Evolutionary conservation across 2,888 invertebrate genomes (phyloP).

Genomic region (Miltochrista miniata): DNA sequence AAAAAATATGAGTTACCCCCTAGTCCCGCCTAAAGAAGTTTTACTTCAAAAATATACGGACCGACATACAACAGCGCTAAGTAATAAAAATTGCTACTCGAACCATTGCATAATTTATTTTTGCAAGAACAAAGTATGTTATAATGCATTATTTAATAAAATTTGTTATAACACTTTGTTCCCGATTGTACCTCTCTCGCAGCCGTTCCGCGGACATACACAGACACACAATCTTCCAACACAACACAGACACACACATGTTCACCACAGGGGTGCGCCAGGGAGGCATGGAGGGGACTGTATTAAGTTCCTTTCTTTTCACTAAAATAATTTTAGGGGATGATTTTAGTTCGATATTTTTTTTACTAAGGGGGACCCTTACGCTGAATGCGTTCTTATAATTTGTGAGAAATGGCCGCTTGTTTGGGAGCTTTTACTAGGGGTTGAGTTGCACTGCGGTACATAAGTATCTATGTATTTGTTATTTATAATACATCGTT

Average conservation of each 20-base stretch:
- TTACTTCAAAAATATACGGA: no score
- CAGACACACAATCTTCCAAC: conserved; percentile 44
- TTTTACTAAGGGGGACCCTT: conserved; percentile 65
- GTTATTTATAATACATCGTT: no score
- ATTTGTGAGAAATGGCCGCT: conserved; percentile 77
- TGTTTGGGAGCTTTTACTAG: conserved; percentile 46
- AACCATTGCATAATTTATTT: no score
- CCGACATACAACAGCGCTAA: no score
- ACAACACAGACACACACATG: conserved; percentile 47
- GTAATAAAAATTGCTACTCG: no score
- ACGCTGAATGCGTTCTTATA: conserved; percentile 68
- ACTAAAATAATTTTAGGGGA: conserved; percentile 84
- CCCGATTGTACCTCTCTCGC: conserved; percentile 48
- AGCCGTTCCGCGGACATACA: conserved; percentile 68
- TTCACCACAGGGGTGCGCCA: conserved; percentile 67
- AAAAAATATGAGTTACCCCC: no score
- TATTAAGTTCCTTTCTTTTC: conserved; percentile 84
- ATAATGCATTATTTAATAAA: no score
- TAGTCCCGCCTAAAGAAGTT: no score
- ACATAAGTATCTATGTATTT: conserved; percentile 26
- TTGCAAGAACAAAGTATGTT: no score
- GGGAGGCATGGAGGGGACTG: conserved; percentile 77
- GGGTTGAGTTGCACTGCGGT: conserved; percentile 56
- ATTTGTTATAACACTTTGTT: conserved; percentile 43
- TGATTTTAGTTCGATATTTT: conserved; percentile 82